phyloP scores from a whole-genome alignment of 2,797 vertebrate species.

The Meda fulgida region DNA sequence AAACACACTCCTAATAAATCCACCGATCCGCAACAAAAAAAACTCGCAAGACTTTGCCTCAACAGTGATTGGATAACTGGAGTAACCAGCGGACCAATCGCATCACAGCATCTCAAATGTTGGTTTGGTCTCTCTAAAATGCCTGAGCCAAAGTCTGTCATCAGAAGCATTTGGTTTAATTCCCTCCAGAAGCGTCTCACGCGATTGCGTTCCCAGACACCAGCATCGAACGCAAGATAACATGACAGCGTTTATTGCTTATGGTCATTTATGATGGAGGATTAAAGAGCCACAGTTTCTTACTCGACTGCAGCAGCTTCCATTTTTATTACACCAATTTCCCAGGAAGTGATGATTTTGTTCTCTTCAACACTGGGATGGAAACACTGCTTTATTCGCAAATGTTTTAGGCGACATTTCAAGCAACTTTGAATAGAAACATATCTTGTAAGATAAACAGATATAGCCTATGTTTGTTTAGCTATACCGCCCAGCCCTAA shows the following conservation, averaged over 20 bases:
- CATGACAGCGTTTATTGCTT: background rate
- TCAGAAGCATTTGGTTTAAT: background rate
- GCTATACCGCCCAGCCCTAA: conserved; percentile 33
- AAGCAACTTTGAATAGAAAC: background rate
- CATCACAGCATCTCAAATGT: too few species aligned
- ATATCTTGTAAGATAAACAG: background rate
- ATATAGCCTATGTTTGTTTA: background rate
- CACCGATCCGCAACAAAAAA: background rate
- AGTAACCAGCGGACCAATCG: background rate
- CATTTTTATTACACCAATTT: background rate
- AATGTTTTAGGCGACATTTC: background rate
- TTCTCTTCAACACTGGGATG: background rate
- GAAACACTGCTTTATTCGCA: background rate
- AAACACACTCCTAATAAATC: background rate
- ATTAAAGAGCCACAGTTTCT: background rate
- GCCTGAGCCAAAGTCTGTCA: background rate
- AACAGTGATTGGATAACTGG: background rate
- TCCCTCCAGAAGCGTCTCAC: background rate
- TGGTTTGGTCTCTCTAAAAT: background rate
- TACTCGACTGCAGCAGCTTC: background rate
- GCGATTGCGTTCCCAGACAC: background rate
- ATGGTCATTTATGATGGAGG: background rate
- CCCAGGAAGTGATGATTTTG: background rate
- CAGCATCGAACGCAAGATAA: background rate
- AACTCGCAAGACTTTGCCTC: background rate